Evolutionary conservation across 2,888 invertebrate species (phyloP).

Genomic region (Trachelus iudaicus): DNA sequence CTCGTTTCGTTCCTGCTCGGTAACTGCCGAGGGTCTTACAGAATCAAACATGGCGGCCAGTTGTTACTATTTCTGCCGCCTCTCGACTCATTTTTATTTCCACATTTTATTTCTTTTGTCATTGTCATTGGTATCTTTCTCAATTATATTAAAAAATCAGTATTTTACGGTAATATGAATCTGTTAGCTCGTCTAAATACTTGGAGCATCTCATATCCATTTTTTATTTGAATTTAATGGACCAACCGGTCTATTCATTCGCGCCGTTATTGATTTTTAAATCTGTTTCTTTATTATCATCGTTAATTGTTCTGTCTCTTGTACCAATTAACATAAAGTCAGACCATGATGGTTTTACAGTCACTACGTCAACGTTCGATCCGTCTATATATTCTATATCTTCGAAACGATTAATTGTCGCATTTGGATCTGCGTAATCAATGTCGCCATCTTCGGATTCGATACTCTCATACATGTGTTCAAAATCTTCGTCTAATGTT

Average conservation of each 20-base stretch:
- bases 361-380: conserved; percentile 8
- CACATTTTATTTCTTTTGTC: neutral
- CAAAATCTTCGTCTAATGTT: conserved; percentile 18
- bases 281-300: neutral
- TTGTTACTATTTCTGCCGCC: neutral
- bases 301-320: neutral
- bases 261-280: neutral
- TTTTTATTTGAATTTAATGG: too few relatives aligned
- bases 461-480: conserved; percentile 33
- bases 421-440: conserved; percentile 24
- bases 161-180: neutral
- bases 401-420: conserved; percentile 8
- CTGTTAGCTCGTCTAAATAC: neutral
- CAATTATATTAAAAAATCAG: neutral
- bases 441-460: conserved; percentile 30
- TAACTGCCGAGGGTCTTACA: neutral
- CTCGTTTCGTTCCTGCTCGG: neutral
- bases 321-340: neutral
- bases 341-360: neutral
- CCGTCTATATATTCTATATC: conserved; percentile 25
- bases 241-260: too few relatives aligned
- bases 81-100: neutral
- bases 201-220: neutral
- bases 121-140: neutral
- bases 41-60: neutral